Conservation (phyloP, 2,113 vertebrate genomes). For the Agelaius phoeniceus region DNA sequence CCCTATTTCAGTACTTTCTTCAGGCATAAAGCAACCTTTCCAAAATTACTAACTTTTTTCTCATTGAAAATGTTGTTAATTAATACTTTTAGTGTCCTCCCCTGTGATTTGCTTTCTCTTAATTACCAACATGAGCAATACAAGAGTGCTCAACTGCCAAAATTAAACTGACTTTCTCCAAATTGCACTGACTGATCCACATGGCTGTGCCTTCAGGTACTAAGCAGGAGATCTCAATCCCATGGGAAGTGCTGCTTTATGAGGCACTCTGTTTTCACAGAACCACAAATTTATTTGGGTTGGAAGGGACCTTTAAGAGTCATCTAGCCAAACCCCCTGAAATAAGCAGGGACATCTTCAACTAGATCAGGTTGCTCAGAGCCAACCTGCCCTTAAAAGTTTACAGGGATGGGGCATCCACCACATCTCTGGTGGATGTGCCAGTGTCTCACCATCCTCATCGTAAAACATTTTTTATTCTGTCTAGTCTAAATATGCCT, state of each 20-base stretch:
- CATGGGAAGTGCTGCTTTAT: neutral
- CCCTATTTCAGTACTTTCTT: slow-evolving; percentile 21
- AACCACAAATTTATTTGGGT: neutral
- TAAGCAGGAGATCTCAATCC: neutral
- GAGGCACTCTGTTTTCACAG: neutral
- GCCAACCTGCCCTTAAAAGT: neutral
- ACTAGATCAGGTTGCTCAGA: neutral
- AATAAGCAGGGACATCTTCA: neutral
- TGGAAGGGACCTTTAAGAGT: neutral
- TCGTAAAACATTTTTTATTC: neutral
- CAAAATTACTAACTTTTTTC: slow-evolving; percentile 38
- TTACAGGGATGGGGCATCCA: neutral
- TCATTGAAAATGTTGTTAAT: slow-evolving; percentile 47
- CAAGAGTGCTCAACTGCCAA: neutral
- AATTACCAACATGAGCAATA: slow-evolving; percentile 58
- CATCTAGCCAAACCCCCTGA: neutral
- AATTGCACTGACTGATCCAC: neutral
- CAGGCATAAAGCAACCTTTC: slow-evolving; percentile 35
- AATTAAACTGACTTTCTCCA: slow-evolving; percentile 28
- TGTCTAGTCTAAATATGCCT: neutral
- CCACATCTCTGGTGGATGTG: neutral
- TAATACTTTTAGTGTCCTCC: slow-evolving; percentile 49
- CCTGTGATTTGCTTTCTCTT: slow-evolving; percentile 41
- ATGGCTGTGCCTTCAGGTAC: neutral
- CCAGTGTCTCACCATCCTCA: neutral